These are phyloP conservation scores for Onychorhynchus coronatus DNA, from an alignment of 2,113 vertebrate genomes.

Conservation along the genomic window DNA sequence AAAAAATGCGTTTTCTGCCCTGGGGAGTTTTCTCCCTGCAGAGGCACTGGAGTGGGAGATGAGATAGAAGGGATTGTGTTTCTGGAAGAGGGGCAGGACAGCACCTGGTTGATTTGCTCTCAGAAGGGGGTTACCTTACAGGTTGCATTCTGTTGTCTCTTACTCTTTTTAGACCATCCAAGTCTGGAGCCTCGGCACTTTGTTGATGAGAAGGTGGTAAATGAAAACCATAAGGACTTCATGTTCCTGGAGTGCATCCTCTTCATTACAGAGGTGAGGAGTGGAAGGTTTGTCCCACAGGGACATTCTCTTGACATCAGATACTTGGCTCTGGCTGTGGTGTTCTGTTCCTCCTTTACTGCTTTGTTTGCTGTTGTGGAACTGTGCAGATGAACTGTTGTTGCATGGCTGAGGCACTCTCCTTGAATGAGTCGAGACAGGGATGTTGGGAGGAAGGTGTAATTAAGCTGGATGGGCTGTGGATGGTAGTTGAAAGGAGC, in stretches of 20 bases:
- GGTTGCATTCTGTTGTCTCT: not conserved
- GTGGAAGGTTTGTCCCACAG: not conserved
- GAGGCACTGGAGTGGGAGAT: not conserved
- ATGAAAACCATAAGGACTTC: slow-evolving; percentile 90
- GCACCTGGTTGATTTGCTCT: not conserved
- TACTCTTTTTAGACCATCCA: slow-evolving; percentile 81
- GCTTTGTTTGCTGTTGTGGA: not conserved
- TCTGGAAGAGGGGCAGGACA: not conserved
- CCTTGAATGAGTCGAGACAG: not conserved
- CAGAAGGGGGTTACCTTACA: not conserved
- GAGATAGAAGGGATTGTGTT: not conserved
- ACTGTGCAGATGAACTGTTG: not conserved
- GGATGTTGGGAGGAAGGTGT: not conserved
- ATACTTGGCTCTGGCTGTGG: not conserved
- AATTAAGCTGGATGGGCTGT: not conserved
- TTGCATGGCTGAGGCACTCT: not conserved
- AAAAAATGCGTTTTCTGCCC: not conserved
- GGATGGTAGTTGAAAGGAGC: not conserved
- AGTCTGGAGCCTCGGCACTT: slow-evolving; percentile 91
- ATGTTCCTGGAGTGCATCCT: slow-evolving; percentile 97
- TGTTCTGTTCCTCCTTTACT: slow-evolving; percentile 20
- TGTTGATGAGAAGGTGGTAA: slow-evolving; percentile 89
- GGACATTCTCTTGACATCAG: not conserved
- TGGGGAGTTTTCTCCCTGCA: not conserved
- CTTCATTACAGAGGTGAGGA: slow-evolving; percentile 86